These are phyloP conservation scores for Rousettus leschenaultii DNA, from an alignment of 2,113 vertebrate genomes.

Conservation along the genomic window DNA sequence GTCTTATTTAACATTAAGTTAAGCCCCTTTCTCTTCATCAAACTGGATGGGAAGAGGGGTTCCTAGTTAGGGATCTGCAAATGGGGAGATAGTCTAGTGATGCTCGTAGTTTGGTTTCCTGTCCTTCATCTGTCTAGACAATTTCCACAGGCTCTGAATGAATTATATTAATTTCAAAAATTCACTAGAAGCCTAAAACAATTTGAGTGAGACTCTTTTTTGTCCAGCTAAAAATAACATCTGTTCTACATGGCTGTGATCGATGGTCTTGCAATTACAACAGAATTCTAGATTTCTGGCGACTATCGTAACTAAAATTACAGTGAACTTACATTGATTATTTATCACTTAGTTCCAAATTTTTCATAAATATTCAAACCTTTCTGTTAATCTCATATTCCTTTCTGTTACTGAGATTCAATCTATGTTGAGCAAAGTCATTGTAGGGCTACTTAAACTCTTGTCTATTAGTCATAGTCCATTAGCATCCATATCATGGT, in stretches of 20 bases:
- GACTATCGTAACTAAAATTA: background rate
- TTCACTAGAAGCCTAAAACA: background rate
- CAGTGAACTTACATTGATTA: background rate
- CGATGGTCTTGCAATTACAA: background rate
- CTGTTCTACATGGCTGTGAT: background rate
- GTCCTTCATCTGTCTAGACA: background rate
- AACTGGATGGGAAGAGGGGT: background rate
- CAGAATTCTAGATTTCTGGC: background rate
- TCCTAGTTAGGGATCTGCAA: background rate
- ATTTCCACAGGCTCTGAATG: background rate
- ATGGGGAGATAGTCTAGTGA: background rate
- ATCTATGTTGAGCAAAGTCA: background rate
- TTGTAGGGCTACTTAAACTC: background rate
- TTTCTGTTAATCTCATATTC: background rate
- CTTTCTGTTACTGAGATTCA: background rate
- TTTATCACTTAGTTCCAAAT: background rate
- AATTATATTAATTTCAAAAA: background rate
- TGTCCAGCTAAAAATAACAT: background rate
- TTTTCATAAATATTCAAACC: background rate
- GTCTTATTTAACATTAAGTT: background rate
- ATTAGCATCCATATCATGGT: background rate
- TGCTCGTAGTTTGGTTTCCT: background rate
- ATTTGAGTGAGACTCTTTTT: background rate
- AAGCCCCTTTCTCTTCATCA: background rate
- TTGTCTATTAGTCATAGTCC: background rate